A percentile compares a stretch with the other conserved stretches of the same genome.
Evolutionary conservation across 2,113 vertebrate genomes (phyloP).

Genomic region (Rattus norvegicus): GRCr8 NC_086020.1:155699001-155699500

Average conservation of each 20-base stretch:
- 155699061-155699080: too few species aligned
- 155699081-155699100: too few species aligned
- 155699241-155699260: constrained; percentile 51
- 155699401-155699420: constrained; percentile 8
- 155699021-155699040: too few species aligned
- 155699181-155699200: constrained; percentile 3
- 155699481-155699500: not conserved
- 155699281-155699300: not conserved
- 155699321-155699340: not conserved
- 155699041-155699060: too few species aligned
- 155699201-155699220: constrained; percentile 47
- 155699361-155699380: not conserved
- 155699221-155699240: not conserved
- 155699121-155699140: constrained; percentile 49
- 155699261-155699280: not conserved
- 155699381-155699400: not conserved
- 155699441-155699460: not conserved
- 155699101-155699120: not conserved
- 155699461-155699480: constrained; percentile 33
- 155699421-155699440: constrained; percentile 20
- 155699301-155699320: not conserved
- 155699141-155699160: constrained; percentile 14
- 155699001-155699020: too few species aligned
- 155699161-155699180: constrained; percentile 30
- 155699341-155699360: not conserved